Percentiles rank a stretch among this genome's conserved stretches.
Evolutionary conservation across 2,113 vertebrate genomes (phyloP).

Genomic region (Poeciliopsis occidentalis): DNA sequence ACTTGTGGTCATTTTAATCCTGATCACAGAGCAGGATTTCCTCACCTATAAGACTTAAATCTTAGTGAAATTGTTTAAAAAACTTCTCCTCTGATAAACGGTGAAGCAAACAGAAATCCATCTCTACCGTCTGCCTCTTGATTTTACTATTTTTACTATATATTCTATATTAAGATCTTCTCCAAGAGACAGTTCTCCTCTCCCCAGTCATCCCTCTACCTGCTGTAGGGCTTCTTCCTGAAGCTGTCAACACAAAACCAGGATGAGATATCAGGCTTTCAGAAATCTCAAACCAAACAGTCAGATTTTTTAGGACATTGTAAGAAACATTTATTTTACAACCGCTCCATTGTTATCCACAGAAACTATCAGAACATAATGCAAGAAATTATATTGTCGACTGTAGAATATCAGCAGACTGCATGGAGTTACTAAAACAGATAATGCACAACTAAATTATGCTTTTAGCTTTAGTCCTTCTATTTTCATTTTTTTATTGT

Average conservation of each 20-base stretch:
- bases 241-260: constrained; percentile 42
- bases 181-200: constrained; percentile 21
- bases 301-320: not conserved
- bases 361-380: too few relatives aligned
- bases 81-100: constrained; percentile 42
- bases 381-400: too few relatives aligned
- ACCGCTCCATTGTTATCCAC: too few relatives aligned
- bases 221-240: constrained; percentile 41
- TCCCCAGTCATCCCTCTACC: constrained; percentile 32
- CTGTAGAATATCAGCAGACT: too few relatives aligned
- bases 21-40: too few relatives aligned
- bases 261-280: constrained; percentile 20
- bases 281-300: constrained; percentile 4
- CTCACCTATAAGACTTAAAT: not conserved
- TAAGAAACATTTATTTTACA: too few relatives aligned
- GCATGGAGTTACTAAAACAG: too few relatives aligned
- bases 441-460: too few relatives aligned
- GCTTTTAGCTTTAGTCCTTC: too few relatives aligned
- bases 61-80: constrained; percentile 11
- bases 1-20: too few relatives aligned
- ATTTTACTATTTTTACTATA: constrained; percentile 12
- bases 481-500: too few relatives aligned
- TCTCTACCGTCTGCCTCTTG: constrained; percentile 24
- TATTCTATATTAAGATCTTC: constrained; percentile 63
- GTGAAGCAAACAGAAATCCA: constrained; percentile 50